phyloP scores from a whole-genome alignment of 2,888 invertebrate species.

The Zelleria hepariella region DNA sequence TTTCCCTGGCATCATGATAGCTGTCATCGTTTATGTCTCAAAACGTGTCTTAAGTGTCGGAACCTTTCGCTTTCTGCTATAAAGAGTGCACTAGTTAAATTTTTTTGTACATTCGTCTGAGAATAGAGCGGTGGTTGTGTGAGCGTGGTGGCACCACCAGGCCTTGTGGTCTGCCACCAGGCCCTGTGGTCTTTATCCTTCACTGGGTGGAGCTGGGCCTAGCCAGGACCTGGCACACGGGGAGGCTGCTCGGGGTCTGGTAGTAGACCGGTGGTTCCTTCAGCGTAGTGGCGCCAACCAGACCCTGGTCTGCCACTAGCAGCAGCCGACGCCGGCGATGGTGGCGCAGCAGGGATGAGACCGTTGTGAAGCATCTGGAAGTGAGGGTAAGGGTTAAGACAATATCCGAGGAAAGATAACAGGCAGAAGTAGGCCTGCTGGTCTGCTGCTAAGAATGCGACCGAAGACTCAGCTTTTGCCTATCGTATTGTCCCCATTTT shows the following conservation, averaged over 20 bases:
- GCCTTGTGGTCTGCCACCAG: neutral
- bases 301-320: conserved; percentile 61
- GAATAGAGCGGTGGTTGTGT: too few relatives aligned
- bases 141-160: neutral
- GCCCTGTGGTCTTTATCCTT: neutral
- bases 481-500: neutral
- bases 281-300: conserved; percentile 64
- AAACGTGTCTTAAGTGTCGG: too few relatives aligned
- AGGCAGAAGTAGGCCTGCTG: neutral
- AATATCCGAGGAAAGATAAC: neutral
- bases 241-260: conserved; percentile 52
- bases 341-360: conserved; percentile 67
- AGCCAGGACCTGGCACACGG: conserved; percentile 19
- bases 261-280: conserved; percentile 56
- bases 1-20: too few relatives aligned
- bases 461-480: neutral
- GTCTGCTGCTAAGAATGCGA: neutral
- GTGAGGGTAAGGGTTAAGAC: neutral
- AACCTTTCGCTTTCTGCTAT: too few relatives aligned
- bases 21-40: too few relatives aligned
- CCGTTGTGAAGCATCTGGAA: conserved; percentile 54
- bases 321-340: conserved; percentile 67
- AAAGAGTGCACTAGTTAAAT: too few relatives aligned
- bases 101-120: too few relatives aligned
- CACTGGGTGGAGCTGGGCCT: neutral